A percentile compares a stretch with the other conserved stretches of the same genome.
Evolutionary conservation across 2,113 vertebrate genomes (phyloP).

Genomic region (Reinhardtius hippoglossoides): DNA sequence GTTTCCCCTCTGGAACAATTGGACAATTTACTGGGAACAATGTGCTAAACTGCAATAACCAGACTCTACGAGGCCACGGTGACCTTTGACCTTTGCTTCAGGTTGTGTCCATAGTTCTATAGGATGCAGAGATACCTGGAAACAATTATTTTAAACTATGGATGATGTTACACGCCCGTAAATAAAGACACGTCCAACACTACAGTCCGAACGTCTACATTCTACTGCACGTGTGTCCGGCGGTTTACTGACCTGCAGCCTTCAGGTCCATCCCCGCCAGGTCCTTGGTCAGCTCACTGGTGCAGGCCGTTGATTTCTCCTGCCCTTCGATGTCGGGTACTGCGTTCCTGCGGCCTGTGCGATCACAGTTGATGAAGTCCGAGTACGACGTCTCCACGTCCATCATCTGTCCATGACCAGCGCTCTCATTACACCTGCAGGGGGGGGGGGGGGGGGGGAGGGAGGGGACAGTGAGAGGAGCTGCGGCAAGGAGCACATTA

Average conservation of each 20-base stretch:
- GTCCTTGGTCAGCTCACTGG: conserved; percentile 89
- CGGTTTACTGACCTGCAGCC: conserved; percentile 73
- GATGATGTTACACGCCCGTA: too few species aligned
- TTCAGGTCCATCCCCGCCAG: conserved; percentile 86
- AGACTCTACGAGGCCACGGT: too few species aligned
- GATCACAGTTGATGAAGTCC: conserved; percentile 95
- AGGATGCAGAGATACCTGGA: too few species aligned
- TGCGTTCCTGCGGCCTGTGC: conserved; percentile 95
- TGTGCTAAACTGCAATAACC: too few species aligned
- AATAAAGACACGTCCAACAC: too few species aligned
- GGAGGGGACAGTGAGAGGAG: conserved; percentile 9
- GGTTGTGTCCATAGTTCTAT: too few species aligned
- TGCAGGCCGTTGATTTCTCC: conserved; percentile 78
- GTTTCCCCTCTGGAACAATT: too few species aligned
- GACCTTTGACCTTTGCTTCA: too few species aligned
- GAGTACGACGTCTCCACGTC: conserved; percentile 95
- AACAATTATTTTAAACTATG: too few species aligned
- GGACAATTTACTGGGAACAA: too few species aligned
- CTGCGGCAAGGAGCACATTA: conserved; percentile 33
- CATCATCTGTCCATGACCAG: conserved; percentile 92
- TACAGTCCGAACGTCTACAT: not conserved
- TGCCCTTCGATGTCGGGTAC: conserved; percentile 91
- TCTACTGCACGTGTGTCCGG: not conserved
- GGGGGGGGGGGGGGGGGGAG: conserved; percentile 14
- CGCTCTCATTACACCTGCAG: conserved; percentile 79